A percentile compares a stretch with the other conserved stretches of the same genome.
phyloP scores from a whole-genome alignment of 1,140 invertebrate genomes.

The Cyrtorhinus lividipennis region DNA sequence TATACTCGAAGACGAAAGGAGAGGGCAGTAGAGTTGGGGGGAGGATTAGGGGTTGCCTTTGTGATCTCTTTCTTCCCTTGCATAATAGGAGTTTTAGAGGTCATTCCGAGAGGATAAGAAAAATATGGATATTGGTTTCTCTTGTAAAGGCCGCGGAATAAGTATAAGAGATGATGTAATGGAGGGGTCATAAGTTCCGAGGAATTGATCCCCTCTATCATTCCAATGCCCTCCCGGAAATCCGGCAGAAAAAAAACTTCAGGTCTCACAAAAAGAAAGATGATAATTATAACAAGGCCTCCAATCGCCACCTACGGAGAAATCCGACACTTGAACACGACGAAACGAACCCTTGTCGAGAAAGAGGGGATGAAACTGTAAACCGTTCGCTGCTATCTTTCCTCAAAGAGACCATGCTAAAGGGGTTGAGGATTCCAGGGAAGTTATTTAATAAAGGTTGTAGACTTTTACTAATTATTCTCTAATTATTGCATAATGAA shows the following conservation, averaged over 20 bases:
- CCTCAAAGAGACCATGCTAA: background rate
- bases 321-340: background rate
- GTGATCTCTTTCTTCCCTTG: background rate
- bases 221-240: background rate
- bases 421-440: background rate
- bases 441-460: conserved; percentile 17
- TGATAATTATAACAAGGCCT: background rate
- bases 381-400: background rate
- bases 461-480: conserved; percentile 14
- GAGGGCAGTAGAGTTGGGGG: background rate
- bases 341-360: background rate
- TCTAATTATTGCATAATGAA: conserved; percentile 17
- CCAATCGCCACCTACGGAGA: no score
- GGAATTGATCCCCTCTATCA: background rate
- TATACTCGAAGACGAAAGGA: background rate
- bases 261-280: background rate
- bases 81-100: conserved; percentile 9
- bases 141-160: background rate
- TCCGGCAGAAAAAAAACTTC: background rate
- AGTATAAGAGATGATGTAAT: background rate
- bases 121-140: conserved; percentile 11
- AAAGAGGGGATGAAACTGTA: conserved; percentile 10
- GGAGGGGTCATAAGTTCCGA: conserved; percentile 1
- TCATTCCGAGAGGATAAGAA: background rate
- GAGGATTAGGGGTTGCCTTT: conserved; percentile 5